Evolutionary conservation across 2,113 vertebrate genomes (phyloP).

Genomic region (Melanerpes aurifrons): DNA sequence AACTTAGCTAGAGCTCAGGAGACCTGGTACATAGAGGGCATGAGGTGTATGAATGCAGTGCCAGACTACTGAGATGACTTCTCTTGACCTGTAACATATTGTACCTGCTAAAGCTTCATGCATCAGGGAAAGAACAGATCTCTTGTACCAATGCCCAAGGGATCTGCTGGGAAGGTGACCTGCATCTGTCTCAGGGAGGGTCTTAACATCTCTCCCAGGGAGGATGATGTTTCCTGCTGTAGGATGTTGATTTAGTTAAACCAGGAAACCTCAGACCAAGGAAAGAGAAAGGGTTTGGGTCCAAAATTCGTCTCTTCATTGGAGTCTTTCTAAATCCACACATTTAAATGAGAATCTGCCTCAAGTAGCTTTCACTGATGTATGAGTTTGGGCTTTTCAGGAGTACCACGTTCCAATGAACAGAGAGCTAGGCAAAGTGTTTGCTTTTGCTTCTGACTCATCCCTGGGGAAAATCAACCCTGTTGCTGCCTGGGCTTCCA

Average conservation of each 20-base stretch:
- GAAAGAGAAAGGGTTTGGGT: background rate
- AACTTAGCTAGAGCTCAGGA: background rate
- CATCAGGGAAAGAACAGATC: background rate
- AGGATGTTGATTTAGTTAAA: background rate
- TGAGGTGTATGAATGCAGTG: fast-evolving
- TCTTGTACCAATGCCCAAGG: background rate
- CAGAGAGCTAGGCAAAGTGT: background rate
- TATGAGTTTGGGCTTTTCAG: background rate
- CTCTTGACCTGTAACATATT: background rate
- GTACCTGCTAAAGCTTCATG: background rate
- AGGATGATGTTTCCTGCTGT: background rate
- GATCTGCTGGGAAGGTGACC: background rate
- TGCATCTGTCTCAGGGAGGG: background rate
- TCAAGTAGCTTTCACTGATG: background rate
- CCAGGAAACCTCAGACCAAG: background rate
- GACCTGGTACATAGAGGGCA: background rate
- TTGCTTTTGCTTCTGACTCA: background rate
- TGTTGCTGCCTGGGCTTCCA: background rate
- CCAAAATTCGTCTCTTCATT: background rate
- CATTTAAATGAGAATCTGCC: background rate
- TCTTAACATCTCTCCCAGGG: background rate
- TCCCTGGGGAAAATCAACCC: background rate
- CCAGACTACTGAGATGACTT: background rate
- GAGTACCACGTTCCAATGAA: background rate
- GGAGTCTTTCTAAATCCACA: background rate